A percentile compares a stretch with the other conserved stretches of the same genome.
Evolutionary conservation across 2,113 vertebrate species (phyloP).

Genomic region (Galemys pyrenaicus): DNA sequence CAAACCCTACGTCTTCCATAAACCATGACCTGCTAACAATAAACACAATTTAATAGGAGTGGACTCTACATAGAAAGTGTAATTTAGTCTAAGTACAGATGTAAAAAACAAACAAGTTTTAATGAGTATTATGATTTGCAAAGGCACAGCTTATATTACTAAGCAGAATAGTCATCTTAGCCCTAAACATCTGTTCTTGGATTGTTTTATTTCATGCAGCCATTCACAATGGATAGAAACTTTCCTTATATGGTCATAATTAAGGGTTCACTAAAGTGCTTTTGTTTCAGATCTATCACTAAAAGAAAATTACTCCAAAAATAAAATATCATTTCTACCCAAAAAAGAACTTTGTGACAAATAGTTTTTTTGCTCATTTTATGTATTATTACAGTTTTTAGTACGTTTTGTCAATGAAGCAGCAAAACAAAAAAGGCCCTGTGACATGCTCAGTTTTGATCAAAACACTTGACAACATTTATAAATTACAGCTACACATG

Average conservation of each 20-base stretch:
- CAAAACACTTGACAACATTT: neutral
- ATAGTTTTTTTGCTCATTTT: neutral
- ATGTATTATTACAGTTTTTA: neutral
- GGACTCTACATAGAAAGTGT: neutral
- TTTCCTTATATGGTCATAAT: neutral
- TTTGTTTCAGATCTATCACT: neutral
- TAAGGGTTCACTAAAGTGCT: neutral
- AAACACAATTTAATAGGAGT: neutral
- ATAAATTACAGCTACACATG: neutral
- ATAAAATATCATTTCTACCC: neutral
- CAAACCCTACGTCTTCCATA: neutral
- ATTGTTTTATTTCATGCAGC: neutral
- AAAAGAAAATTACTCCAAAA: neutral
- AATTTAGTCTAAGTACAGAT: slow-evolving; percentile 23
- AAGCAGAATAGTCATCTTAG: neutral
- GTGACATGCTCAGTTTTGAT: neutral
- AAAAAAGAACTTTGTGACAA: neutral
- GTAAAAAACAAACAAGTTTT: slow-evolving; percentile 1
- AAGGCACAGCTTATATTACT: neutral
- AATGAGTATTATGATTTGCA: neutral
- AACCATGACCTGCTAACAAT: neutral
- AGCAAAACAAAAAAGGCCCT: neutral
- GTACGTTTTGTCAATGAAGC: neutral
- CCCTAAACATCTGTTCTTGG: neutral
- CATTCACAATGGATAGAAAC: neutral